Conservation (phyloP, 2,797 vertebrate species). For the Coranthus polyacanthus region DNA sequence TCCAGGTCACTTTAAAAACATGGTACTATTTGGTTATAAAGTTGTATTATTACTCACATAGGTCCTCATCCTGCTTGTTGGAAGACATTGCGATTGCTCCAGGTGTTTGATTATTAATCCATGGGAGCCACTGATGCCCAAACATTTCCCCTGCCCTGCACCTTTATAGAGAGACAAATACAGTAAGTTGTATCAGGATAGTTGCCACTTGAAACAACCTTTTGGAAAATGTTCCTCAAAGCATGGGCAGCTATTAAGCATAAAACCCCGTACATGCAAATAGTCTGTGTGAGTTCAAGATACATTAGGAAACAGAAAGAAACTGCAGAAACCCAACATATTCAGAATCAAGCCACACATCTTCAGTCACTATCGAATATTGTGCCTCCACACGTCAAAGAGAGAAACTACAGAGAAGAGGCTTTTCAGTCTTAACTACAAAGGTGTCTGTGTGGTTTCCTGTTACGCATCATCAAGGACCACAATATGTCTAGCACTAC, state of each 20-base stretch:
- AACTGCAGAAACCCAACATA: neutral
- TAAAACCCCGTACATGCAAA: neutral
- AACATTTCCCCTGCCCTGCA: slow-evolving; percentile 33
- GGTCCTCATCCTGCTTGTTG: slow-evolving; percentile 34
- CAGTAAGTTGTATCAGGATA: no score
- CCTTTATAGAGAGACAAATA: neutral
- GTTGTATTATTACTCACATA: slow-evolving; percentile 23
- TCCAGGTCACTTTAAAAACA: no score
- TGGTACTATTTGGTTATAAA: no score
- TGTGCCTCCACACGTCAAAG: slow-evolving; percentile 5
- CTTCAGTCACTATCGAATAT: no score
- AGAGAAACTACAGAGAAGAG: neutral
- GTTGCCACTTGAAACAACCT: neutral
- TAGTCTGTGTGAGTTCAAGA: neutral
- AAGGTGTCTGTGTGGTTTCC: slow-evolving; percentile 36
- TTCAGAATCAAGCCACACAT: neutral
- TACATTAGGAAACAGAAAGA: neutral
- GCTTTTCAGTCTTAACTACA: neutral
- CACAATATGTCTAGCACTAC: neutral
- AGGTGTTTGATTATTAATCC: slow-evolving; percentile 16
- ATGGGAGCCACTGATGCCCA: slow-evolving; percentile 16
- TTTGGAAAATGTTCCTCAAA: neutral
- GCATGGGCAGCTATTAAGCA: no score
- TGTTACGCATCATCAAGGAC: slow-evolving; percentile 23
- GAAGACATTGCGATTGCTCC: slow-evolving; percentile 11